Percentiles rank a stretch among this genome's conserved stretches.
Conservation (phyloP, 2,113 vertebrate species). For the Ophthalmolycus amberensis region DNA sequence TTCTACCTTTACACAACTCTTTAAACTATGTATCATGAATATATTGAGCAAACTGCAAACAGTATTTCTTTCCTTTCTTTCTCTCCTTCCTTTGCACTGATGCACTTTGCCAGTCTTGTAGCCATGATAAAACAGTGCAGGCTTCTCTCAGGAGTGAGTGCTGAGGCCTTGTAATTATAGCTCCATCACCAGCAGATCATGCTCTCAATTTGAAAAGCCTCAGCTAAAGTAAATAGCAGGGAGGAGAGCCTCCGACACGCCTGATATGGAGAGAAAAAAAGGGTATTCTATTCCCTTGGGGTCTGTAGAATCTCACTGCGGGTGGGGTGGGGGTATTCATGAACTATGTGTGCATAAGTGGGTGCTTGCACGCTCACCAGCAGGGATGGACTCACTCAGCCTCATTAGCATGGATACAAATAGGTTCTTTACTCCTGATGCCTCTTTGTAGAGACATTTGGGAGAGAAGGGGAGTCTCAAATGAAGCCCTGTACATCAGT, state of each 20-base stretch:
- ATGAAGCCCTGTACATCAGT: constrained; percentile 46
- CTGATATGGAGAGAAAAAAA: constrained; percentile 42
- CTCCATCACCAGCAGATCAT: constrained; percentile 59
- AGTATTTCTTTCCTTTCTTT: not conserved
- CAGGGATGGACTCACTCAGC: constrained; percentile 55
- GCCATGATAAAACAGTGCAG: constrained; percentile 31
- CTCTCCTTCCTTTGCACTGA: not conserved
- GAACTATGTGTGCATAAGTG: constrained; percentile 11
- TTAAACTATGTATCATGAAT: not conserved
- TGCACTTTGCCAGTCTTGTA: constrained; percentile 24
- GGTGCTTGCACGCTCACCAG: constrained; percentile 33
- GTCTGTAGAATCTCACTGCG: constrained; percentile 30
- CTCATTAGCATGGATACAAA: constrained; percentile 68
- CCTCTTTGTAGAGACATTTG: constrained; percentile 52
- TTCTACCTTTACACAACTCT: constrained; percentile 5
- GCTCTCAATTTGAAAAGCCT: constrained; percentile 57
- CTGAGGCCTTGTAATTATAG: constrained; percentile 55
- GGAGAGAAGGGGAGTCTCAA: constrained; percentile 44
- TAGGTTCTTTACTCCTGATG: constrained; percentile 49
- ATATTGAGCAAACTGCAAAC: not conserved
- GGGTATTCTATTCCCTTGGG: constrained; percentile 54
- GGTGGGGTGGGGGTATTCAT: constrained; percentile 13
- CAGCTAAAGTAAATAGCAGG: constrained; percentile 52
- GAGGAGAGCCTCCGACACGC: constrained; percentile 41
- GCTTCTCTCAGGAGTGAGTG: constrained; percentile 34